These are phyloP conservation scores for Leuciscus waleckii DNA, from an alignment of 2,797 vertebrate species.

Conservation along the genomic window DNA sequence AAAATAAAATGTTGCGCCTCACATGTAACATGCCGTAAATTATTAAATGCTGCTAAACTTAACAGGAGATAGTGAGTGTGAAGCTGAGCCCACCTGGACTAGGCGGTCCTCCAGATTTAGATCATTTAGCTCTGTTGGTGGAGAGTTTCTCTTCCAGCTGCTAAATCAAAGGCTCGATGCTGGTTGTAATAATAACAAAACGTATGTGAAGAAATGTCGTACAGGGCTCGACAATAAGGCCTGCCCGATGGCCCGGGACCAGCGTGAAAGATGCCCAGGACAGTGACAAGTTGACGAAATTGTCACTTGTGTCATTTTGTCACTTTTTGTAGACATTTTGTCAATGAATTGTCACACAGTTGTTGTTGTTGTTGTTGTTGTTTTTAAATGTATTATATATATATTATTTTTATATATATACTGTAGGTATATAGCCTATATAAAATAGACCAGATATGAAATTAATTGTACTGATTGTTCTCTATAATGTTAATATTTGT, in stretches of 20 bases:
- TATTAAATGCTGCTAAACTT: background rate
- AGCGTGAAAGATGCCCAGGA: background rate
- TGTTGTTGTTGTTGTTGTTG: too few relatives aligned
- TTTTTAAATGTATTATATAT: too few relatives aligned
- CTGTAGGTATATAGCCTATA: too few relatives aligned
- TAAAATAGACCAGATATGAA: background rate
- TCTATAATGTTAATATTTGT: background rate
- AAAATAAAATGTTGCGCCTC: background rate
- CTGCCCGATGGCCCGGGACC: too few relatives aligned
- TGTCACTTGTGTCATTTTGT: background rate
- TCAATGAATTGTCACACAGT: background rate
- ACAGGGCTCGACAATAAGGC: background rate
- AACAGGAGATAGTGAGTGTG: conserved; percentile 36
- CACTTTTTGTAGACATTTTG: background rate
- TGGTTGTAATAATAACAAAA: conserved; percentile 54
- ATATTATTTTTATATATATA: too few relatives aligned
- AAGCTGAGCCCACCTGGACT: conserved; percentile 30
- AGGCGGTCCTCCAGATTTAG: conserved; percentile 42
- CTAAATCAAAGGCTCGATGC: conserved; percentile 61
- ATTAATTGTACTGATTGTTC: background rate
- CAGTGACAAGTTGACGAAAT: background rate
- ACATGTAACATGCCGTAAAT: background rate
- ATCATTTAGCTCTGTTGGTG: conserved; percentile 27
- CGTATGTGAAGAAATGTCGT: background rate
- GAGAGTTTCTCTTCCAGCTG: conserved; percentile 62